A percentile compares a stretch with the other conserved stretches of the same genome.
phyloP scores from a whole-genome alignment of 2,888 invertebrate genomes.

The Dichetophora obliterata region DNA sequence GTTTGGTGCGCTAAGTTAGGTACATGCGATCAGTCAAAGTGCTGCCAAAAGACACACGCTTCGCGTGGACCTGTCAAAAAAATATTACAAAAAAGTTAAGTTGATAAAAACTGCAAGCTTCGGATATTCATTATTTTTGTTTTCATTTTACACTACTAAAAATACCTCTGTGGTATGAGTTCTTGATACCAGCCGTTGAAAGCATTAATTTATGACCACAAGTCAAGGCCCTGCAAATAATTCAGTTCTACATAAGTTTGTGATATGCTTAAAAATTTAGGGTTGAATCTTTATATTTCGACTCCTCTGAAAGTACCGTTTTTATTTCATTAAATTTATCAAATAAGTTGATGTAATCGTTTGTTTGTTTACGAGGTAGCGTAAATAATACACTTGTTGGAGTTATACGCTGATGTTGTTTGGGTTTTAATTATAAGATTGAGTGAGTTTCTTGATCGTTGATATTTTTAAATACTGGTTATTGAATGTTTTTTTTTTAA shows the following conservation, averaged over 20 bases:
- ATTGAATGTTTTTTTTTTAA: neutral
- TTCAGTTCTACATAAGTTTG: constrained; percentile 17
- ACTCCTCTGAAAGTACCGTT: constrained; percentile 48
- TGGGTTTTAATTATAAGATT: constrained; percentile 28
- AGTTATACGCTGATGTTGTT: neutral
- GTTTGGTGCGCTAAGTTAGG: neutral
- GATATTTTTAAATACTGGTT: too few species aligned
- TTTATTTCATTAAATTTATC: constrained; percentile 55
- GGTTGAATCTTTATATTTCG: neutral
- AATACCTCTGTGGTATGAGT: neutral
- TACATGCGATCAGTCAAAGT: constrained; percentile 33
- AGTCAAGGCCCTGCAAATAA: constrained; percentile 2
- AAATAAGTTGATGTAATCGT: constrained; percentile 54
- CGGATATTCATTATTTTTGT: neutral
- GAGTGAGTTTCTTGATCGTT: neutral
- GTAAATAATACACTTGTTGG: neutral
- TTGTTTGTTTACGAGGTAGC: constrained; percentile 49
- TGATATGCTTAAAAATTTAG: neutral
- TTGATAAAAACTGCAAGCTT: constrained; percentile 14
- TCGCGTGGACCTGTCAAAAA: neutral
- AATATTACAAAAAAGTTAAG: neutral
- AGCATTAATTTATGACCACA: neutral
- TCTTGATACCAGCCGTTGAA: neutral
- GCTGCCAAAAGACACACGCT: constrained; percentile 34
- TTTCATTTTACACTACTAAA: neutral